phyloP scores from a whole-genome alignment of 1,140 invertebrate genomes.

The Aradophagus sp. region DNA sequence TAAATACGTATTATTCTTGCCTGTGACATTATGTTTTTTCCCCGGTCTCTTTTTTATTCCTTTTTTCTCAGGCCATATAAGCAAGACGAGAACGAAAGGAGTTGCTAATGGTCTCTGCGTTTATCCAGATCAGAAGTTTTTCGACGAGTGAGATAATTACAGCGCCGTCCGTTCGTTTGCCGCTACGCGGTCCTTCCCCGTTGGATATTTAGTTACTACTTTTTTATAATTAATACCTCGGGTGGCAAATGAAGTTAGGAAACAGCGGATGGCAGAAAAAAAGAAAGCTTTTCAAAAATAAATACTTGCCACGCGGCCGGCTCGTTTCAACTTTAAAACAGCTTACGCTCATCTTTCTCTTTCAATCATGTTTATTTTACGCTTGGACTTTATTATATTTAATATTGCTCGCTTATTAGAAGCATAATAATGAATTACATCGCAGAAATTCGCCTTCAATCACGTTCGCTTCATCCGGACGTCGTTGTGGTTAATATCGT shows the following conservation, averaged over 20 bases:
- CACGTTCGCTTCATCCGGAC: too few relatives aligned
- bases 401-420: too few relatives aligned
- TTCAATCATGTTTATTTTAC: slow-evolving; percentile 22
- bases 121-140: slow-evolving; percentile 70
- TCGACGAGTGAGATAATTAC: slow-evolving; percentile 71
- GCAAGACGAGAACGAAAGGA: slow-evolving; percentile 54
- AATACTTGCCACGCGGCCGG: slow-evolving; percentile 54
- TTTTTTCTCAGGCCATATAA: slow-evolving; percentile 31
- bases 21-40: slow-evolving; percentile 14
- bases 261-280: slow-evolving; percentile 52
- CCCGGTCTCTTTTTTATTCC: slow-evolving; percentile 5
- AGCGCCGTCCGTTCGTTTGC: slow-evolving; percentile 61
- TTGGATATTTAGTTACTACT: slow-evolving; percentile 71
- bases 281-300: slow-evolving; percentile 65
- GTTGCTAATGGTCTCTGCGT: slow-evolving; percentile 67
- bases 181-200: slow-evolving; percentile 52
- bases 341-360: slow-evolving; percentile 37
- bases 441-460: too few relatives aligned
- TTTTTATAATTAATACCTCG: slow-evolving; percentile 73
- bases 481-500: too few relatives aligned
- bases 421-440: too few relatives aligned
- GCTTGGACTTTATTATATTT: too few relatives aligned
- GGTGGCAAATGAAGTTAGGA: slow-evolving; percentile 69
- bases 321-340: slow-evolving; percentile 42
- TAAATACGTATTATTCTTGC: slow-evolving; percentile 32